Base-by-base conservation (phyloP, 2,797 vertebrate species). In the Pseudomugil gertrudae region DNA sequence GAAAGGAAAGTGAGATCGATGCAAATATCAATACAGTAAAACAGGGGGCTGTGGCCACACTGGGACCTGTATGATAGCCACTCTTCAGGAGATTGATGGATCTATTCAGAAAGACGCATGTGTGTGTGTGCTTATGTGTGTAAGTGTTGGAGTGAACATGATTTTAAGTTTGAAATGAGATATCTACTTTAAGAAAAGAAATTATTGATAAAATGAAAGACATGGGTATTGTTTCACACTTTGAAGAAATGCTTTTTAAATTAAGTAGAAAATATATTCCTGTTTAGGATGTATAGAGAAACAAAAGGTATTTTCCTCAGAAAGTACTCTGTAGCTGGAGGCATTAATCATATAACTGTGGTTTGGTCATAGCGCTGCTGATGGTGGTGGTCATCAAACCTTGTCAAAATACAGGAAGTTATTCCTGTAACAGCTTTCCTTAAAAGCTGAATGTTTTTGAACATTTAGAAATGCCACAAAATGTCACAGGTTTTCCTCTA, bases 1-100 rank as follows among this genome's bases (percentile, higher is more conserved):
- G 90, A 84, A 84, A 76, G 84, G 76, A 79, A 88, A 78, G 81
- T 61, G 48, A 57, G 79, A 90, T 93, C 89, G 80, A 94, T 92
- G 87, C 57, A 80, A 83, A 88, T 93, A 89, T 93, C 90, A 84
- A 92, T 92, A 90, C 68, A 61, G 85, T 92, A 84, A 90, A 87
- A 85, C 63, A 57, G 63, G 69, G 36, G 57, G 74, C 56, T 24
- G 6, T 2, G 19, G 79, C 81, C 64, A 47, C 66, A 30, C 75
- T 27, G 71, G 83, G 76, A 64, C 74, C 64, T 77, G 74, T 69
- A 81, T 79, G 83, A 82, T 75, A 72, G 85, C 66, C 70, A 64
- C 84, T 80, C 74, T 66, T 70, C 63, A 8, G 55, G 66, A 84
- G 77, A 67, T 17, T 74, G 68, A 83, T 84, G 24, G 84, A 72